Evolutionary conservation across 1,140 invertebrate genomes (phyloP).

Genomic region (Hypsibius dujardini): DNA sequence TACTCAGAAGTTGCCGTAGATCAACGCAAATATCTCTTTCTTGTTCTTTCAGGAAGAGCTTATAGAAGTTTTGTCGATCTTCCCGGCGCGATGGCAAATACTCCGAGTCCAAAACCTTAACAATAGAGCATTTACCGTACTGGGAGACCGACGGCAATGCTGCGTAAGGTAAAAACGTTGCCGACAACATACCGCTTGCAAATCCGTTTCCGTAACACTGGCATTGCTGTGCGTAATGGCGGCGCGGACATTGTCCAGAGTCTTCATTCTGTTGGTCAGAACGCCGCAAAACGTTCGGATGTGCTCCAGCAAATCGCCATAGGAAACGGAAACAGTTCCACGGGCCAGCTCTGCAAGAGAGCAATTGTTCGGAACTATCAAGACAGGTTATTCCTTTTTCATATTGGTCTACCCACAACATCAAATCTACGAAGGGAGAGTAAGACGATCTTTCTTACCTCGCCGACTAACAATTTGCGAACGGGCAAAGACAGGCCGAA

Average conservation of each 20-base stretch:
- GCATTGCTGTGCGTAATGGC: not conserved
- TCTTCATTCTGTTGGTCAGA: not conserved
- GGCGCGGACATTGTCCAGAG: not conserved
- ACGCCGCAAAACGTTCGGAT: not conserved
- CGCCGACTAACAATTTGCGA: not conserved
- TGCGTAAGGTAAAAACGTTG: not conserved
- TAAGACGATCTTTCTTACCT: not conserved
- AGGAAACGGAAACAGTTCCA: constrained; percentile 4
- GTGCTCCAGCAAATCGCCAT: constrained; percentile 1
- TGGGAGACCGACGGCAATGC: not conserved
- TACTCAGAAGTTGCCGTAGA: not conserved
- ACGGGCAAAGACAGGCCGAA: constrained; percentile 10
- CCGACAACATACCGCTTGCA: not conserved
- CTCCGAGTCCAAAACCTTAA: constrained; percentile 3
- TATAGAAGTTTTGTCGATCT: constrained; percentile 1
- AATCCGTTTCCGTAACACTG: not conserved
- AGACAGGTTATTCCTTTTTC: not conserved
- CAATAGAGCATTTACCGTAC: too few species aligned
- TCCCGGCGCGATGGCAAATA: not conserved
- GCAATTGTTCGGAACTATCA: not conserved
- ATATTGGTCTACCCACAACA: not conserved
- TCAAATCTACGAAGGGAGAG: not conserved
- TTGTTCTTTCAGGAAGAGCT: constrained; percentile 14
- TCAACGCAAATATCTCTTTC: not conserved
- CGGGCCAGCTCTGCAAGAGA: not conserved